phyloP scores from a whole-genome alignment of 2,797 vertebrate genomes.

The Diglossa cyanea region DNA sequence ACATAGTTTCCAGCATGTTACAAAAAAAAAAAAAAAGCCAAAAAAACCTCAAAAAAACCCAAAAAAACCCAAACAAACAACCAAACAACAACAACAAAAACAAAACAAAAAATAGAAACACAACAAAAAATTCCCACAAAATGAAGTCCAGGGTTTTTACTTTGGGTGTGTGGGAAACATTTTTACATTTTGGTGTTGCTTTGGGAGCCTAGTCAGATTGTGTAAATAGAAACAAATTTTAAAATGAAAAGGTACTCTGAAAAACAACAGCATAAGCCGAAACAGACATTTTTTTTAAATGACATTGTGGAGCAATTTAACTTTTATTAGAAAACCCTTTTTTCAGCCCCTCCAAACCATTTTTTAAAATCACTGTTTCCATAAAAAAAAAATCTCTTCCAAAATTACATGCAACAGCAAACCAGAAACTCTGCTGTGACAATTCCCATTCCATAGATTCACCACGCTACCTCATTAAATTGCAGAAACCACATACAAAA shows the following conservation, averaged over 20 bases:
- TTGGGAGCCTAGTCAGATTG: not conserved
- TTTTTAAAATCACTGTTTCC: not conserved
- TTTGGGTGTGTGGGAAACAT: not conserved
- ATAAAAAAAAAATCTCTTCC: not conserved
- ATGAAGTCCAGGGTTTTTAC: accelerated
- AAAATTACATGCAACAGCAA: not conserved
- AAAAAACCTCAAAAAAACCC: too few relatives aligned
- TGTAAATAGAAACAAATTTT: not conserved
- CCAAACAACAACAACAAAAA: too few relatives aligned
- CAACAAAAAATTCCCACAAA: not conserved
- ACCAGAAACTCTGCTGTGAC: not conserved
- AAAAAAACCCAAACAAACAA: too few relatives aligned
- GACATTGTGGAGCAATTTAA: not conserved
- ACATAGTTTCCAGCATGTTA: not conserved
- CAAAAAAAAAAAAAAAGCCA: not conserved
- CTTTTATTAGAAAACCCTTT: not conserved
- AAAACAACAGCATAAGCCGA: not conserved
- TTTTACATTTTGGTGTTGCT: not conserved
- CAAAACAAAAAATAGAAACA: too few relatives aligned
- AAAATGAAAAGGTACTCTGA: not conserved
- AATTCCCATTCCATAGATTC: not conserved
- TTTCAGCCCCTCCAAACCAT: not conserved
- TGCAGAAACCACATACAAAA: constrained; percentile 1
- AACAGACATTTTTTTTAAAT: not conserved
- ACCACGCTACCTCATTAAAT: not conserved